Evolutionary conservation across 1,140 invertebrate genomes (phyloP).

Genomic region (Dreissena polymorpha): DNA sequence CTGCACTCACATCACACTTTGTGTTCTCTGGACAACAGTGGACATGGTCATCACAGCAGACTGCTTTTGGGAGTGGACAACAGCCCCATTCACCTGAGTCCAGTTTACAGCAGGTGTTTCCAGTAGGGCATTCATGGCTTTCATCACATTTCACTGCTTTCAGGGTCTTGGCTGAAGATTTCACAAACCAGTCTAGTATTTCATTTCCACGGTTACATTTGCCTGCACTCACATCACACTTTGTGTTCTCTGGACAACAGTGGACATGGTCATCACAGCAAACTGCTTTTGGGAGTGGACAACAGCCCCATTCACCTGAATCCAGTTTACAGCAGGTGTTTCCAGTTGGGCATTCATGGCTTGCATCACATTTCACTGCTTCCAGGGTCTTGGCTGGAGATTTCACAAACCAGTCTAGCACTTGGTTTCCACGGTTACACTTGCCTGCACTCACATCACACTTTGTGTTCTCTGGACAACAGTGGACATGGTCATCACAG

Average conservation of each 20-base stretch:
- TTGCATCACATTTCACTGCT: slow-evolving; percentile 63
- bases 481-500: slow-evolving; percentile 72
- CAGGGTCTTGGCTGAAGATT: slow-evolving; percentile 43
- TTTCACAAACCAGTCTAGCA: slow-evolving; percentile 56
- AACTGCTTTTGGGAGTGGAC: slow-evolving; percentile 60
- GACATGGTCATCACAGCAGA: slow-evolving; percentile 63
- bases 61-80: slow-evolving; percentile 62
- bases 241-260: slow-evolving; percentile 63
- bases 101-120: slow-evolving; percentile 76
- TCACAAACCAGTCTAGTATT: slow-evolving; percentile 40
- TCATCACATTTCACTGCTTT: slow-evolving; percentile 11
- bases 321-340: slow-evolving; percentile 77
- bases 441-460: slow-evolving; percentile 65
- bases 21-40: slow-evolving; percentile 69
- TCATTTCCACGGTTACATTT: slow-evolving; percentile 53
- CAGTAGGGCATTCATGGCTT: slow-evolving; percentile 71
- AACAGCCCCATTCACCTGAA: slow-evolving; percentile 74
- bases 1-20: slow-evolving; percentile 56
- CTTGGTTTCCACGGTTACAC: slow-evolving; percentile 38
- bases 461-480: slow-evolving; percentile 70
- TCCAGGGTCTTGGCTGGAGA: slow-evolving; percentile 13
- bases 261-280: slow-evolving; percentile 62
- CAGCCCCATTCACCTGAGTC: slow-evolving; percentile 72
- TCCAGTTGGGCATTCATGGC: slow-evolving; percentile 71
- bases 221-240: slow-evolving; percentile 57